These are phyloP conservation scores for Tethya wilhelma DNA, from an alignment of 37 sponge, comb jelly and placozoan genomes.

Conservation along the genomic window DNA sequence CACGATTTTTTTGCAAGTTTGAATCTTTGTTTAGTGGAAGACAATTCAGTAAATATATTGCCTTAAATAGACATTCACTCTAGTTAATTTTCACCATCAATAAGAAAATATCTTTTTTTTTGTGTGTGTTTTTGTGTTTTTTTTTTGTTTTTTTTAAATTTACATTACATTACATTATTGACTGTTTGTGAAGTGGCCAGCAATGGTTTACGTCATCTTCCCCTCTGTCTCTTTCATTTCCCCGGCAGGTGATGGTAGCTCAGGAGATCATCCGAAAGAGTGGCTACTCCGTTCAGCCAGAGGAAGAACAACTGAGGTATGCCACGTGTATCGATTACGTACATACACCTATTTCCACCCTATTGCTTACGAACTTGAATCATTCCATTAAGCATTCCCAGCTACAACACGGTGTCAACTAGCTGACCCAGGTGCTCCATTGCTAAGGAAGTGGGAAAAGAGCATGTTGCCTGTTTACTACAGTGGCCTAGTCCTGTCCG, in stretches of 20 bases:
- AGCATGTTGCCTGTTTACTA: too few relatives aligned
- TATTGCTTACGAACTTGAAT: background rate
- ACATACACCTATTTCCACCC: background rate
- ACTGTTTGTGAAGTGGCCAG: background rate
- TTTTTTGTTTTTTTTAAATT: background rate
- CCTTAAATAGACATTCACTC: too few relatives aligned
- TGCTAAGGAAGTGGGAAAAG: too few relatives aligned
- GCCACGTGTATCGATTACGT: background rate
- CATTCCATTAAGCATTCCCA: background rate
- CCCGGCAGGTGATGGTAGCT: slow-evolving; percentile 85
- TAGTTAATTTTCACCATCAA: too few relatives aligned
- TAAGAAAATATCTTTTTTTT: background rate
- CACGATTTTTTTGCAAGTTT: too few relatives aligned
- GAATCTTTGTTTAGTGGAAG: too few relatives aligned
- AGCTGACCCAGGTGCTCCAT: too few relatives aligned
- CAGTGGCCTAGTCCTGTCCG: too few relatives aligned
- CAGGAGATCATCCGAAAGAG: slow-evolving; percentile 88
- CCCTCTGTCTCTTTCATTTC: background rate
- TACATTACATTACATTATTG: background rate
- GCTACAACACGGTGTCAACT: too few relatives aligned
- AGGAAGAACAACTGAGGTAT: slow-evolving; percentile 92
- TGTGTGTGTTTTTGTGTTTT: background rate
- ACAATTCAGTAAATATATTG: too few relatives aligned
- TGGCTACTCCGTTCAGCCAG: slow-evolving; percentile 92
- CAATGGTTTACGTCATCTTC: background rate